Conservation (phyloP, 2,797 vertebrate species). For the Acanthornis magna region DNA sequence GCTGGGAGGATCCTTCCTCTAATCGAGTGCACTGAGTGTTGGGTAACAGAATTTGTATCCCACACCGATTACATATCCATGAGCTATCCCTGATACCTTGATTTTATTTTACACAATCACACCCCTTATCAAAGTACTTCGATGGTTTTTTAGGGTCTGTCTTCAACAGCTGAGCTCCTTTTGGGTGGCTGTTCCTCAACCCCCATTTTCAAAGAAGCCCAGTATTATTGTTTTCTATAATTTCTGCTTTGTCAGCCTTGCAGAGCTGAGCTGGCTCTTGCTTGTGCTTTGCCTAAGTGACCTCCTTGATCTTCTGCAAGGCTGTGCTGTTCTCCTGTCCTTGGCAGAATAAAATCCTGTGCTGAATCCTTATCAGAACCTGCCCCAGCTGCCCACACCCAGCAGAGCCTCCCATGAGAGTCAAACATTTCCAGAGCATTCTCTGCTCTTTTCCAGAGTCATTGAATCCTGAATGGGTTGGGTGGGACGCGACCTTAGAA, state of each 20-base stretch:
- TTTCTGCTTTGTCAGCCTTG: not conserved
- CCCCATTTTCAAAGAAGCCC: not conserved
- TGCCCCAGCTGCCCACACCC: not conserved
- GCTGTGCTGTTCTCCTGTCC: not conserved
- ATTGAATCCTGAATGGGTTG: not conserved
- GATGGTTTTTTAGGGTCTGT: not conserved
- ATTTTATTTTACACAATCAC: not conserved
- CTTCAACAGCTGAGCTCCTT: not conserved
- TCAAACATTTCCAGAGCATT: not conserved
- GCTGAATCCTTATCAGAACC: not conserved
- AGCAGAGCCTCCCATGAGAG: not conserved
- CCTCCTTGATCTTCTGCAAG: not conserved
- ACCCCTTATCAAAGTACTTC: not conserved
- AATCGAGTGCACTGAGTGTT: fast-evolving
- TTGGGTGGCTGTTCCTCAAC: not conserved
- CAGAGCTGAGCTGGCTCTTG: not conserved
- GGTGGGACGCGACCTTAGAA: not conserved
- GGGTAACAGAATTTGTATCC: not conserved
- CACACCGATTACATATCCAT: not conserved
- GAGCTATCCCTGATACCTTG: not conserved
- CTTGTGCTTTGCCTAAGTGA: not conserved
- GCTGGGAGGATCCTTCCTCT: not conserved
- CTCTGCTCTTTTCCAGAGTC: not conserved
- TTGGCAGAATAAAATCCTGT: too few species aligned
- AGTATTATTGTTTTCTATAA: not conserved